Percentiles rank a stretch among this genome's conserved stretches.
Evolutionary conservation across 2,113 vertebrate species (phyloP).

Genomic region (Apteryx mantelli): DNA sequence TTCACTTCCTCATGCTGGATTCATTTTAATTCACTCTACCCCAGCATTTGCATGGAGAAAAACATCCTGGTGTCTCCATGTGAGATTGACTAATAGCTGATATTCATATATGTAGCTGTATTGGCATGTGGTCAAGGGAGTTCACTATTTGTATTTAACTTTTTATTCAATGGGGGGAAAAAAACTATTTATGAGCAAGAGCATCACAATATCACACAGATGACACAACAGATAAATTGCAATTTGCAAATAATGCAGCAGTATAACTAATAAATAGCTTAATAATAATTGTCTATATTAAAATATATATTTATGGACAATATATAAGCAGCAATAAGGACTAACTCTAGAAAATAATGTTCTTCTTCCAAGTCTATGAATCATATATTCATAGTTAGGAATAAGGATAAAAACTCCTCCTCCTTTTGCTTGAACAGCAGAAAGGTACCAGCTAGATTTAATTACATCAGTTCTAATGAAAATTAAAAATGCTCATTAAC

Average conservation of each 20-base stretch:
- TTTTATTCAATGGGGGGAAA: background rate
- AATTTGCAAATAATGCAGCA: background rate
- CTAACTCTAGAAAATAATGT: background rate
- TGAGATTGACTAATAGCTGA: background rate
- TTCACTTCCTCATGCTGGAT: background rate
- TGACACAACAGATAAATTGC: background rate
- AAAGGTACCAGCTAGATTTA: background rate
- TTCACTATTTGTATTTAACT: background rate
- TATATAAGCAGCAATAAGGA: background rate
- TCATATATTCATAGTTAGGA: background rate
- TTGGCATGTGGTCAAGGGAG: background rate
- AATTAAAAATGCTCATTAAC: background rate
- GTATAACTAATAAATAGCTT: background rate
- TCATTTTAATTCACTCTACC: background rate
- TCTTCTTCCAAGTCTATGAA: background rate
- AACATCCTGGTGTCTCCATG: background rate
- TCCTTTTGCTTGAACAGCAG: background rate
- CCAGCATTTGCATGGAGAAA: background rate
- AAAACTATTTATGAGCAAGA: background rate
- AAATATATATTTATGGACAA: background rate
- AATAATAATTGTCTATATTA: background rate
- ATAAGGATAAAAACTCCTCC: background rate
- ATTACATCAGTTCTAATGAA: background rate
- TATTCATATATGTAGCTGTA: background rate
- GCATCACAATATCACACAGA: background rate